Conservation (phyloP, 2,797 vertebrate genomes). For the Phrynocephalus vlangalii region DNA sequence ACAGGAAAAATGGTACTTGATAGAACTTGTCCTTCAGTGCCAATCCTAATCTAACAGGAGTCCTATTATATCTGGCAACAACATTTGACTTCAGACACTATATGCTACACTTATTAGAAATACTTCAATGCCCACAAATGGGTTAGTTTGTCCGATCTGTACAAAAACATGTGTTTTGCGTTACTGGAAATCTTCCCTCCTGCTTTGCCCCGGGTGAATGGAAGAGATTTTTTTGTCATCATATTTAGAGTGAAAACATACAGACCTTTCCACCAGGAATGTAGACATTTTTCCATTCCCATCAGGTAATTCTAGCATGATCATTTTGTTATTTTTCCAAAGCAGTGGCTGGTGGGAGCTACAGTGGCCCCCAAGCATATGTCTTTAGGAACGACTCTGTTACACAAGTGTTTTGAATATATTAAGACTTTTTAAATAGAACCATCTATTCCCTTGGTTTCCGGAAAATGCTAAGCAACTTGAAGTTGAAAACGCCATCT, state of each 20-base stretch:
- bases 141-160: not conserved
- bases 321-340: not conserved
- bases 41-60: not conserved
- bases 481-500: slow-evolving; percentile 11
- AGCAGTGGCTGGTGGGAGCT: not conserved
- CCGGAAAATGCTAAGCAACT: not conserved
- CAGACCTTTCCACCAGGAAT: slow-evolving; percentile 13
- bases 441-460: slow-evolving; percentile 1
- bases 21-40: not conserved
- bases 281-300: slow-evolving; percentile 4
- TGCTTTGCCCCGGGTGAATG: not conserved
- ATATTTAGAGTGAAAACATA: not conserved
- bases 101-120: not conserved
- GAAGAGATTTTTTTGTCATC: not conserved
- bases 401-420: not conserved
- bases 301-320: slow-evolving; percentile 1
- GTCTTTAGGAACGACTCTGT: not conserved
- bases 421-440: not conserved
- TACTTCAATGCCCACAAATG: not conserved
- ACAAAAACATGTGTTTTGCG: not conserved
- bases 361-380: not conserved
- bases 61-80: not conserved
- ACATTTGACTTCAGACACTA: not conserved
- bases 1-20: not conserved
- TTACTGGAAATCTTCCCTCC: slow-evolving; percentile 12